Evolutionary conservation across 1,140 invertebrate genomes (phyloP), one percentile per base, ranked within the genome.

Genomic region (Anastrepha obliqua): DNA sequence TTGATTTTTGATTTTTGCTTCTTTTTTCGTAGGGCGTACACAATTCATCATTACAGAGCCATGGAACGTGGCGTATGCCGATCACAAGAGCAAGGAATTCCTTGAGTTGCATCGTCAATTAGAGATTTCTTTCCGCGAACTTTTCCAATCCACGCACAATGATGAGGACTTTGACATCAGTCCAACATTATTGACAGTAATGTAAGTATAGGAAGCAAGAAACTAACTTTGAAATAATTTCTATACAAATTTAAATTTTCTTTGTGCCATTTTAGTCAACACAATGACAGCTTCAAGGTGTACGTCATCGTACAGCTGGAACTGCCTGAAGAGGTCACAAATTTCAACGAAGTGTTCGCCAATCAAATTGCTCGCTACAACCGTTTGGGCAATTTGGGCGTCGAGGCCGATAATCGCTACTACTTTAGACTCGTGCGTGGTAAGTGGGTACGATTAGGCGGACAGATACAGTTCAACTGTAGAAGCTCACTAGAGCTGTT

Each of bases 101-200:
- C 58, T 11, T 3, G 47, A 65, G 5, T 85, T 92, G n/a, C 78
- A 89, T 47, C 89, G 88, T 11, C 74, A 88, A 29, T 86, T 93
- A n/a, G 86, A 89, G 20, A 78, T 67, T 0, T 90, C 88, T 0
- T 59, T 93, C 44, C 86, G 74, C 3, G 60, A 86, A 2, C 88
- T 92, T 51, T 91, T 90, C 78, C 85, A 88, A 0, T 90, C 90
- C 62, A 81, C 65, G 2, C 9, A 4, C 51, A 89, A 90, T 42
- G 90, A 90, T n/a, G 89, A 90, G 1, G 90, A 92, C 29, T 87
- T 88, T 4, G 89, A 90, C n/a, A 67, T 90, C 81, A 87, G 51
- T 47, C 86, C 62, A 17, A 89, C 81, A 2, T 85, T 92, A 17
- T 6, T 91, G 60, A 74, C 74, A 44, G 88, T 90, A 17, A 87